Base-by-base conservation (phyloP, 2,888 invertebrate genomes). In the Microplitis manilae region DNA sequence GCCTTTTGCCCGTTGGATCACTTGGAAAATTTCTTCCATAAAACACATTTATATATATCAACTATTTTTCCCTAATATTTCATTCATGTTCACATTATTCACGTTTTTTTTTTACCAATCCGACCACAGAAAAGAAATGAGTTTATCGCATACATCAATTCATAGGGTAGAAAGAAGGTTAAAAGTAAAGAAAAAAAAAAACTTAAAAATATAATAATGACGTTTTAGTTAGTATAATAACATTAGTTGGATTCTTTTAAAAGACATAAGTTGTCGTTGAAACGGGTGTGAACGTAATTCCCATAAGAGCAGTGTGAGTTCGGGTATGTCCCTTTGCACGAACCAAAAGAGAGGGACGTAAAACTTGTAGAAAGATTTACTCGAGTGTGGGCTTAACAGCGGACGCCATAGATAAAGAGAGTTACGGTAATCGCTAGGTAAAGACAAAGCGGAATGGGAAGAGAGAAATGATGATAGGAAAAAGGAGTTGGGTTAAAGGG, bases 381-480 rank as follows among this genome's bases (percentile, higher is more conserved):
- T 71, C 59, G 76, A 60, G 73, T 65, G 68, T 68, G 61, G 77
- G 62, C 67, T 71, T 67, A 75, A 69, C 61, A 50, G 65, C 62
- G 17, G 62, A 68, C 20, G 68, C 64, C n/a, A 62, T 60, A 85
- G 85, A 86, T 86, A 86, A 85, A 85, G 86, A 85, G 85, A 86
- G 85, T 86, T 86, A 86, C 86, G 85, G 81, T 86, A 85, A 86
- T 86, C 86, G 85, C 83, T 79, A 73, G 74, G 82, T 81, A 83
- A 81, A 83, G 80, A 81, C 75, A 73, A 17, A 41, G 59, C 2
- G 41, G 2, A 65, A n/a, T 61, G 70, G 50, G 59, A 17, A 61
- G 59, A 13, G 41, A 20, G 67, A 59, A 20, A 71, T 59, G 50
- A 50, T 62, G 20, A 62, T 62, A 62, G 64, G 62, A 61, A 20